These are phyloP conservation scores for Meloidogyne hapla DNA, from an alignment of 1,140 invertebrate genomes.

Conservation along the genomic window DNA sequence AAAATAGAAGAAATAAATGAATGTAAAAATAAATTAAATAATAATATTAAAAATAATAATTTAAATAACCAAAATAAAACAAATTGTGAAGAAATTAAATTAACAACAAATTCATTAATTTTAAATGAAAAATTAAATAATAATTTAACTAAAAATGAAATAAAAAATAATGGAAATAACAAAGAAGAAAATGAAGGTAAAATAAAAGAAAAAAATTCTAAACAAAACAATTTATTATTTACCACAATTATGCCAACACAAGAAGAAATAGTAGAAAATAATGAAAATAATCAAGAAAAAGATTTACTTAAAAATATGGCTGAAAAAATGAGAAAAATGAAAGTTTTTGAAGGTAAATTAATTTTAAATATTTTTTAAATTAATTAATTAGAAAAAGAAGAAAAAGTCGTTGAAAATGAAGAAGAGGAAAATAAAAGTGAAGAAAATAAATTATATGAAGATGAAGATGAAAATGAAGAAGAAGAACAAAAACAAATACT, in stretches of 20 bases:
- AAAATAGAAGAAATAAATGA: not conserved
- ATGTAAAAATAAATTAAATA: not conserved
- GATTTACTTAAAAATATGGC: not conserved
- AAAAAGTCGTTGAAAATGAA: not conserved
- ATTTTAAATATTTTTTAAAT: too few species aligned
- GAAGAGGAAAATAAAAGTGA: not conserved
- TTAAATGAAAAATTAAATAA: too few species aligned
- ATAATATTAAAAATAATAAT: not conserved
- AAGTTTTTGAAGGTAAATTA: not conserved
- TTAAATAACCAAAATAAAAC: not conserved
- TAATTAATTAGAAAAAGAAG: not conserved
- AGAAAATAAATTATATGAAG: not conserved
- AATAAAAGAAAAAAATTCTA: not conserved
- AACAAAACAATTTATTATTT: not conserved
- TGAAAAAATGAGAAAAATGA: not conserved
- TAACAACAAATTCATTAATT: not conserved
- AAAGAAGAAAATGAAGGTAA: too few species aligned
- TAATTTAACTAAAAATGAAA: too few species aligned
- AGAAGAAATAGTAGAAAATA: not conserved
- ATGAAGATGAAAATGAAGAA: conserved; percentile 10
- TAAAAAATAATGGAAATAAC: too few species aligned
- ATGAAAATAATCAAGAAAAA: not conserved
- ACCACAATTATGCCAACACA: not conserved
- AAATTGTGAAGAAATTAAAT: too few species aligned
- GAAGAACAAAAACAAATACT: conserved; percentile 23